A percentile compares a stretch with the other conserved stretches of the same genome.
phyloP scores from a whole-genome alignment of 1,140 invertebrate species.

The Zaprionus camerounensis region DNA sequence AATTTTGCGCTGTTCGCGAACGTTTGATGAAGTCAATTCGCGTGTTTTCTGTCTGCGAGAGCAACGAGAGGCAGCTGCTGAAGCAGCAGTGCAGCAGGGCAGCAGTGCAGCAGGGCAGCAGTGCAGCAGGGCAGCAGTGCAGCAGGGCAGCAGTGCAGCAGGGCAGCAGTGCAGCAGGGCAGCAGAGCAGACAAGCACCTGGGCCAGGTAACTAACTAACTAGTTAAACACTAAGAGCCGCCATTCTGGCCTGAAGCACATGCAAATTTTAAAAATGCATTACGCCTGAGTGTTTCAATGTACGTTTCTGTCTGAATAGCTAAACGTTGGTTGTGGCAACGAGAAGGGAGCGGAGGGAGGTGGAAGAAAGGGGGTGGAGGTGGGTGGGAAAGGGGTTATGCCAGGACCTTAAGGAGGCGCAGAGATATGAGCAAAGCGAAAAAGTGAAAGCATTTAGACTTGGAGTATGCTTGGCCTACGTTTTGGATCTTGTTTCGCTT shows the following conservation, averaged over 20 bases:
- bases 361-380: background rate
- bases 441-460: slow-evolving; percentile 48
- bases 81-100: background rate
- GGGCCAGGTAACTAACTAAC: slow-evolving; percentile 63
- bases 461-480: slow-evolving; percentile 39
- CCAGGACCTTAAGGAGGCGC: slow-evolving; percentile 3
- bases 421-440: slow-evolving; percentile 36
- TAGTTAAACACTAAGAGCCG: slow-evolving; percentile 72
- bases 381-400: background rate
- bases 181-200: slow-evolving; percentile 14
- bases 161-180: background rate
- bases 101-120: background rate
- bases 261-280: slow-evolving; percentile 80
- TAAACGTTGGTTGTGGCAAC: background rate
- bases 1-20: slow-evolving; percentile 24
- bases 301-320: slow-evolving; percentile 25
- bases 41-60: slow-evolving; percentile 33
- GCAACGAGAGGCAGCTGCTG: background rate
- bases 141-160: slow-evolving; percentile 1
- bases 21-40: slow-evolving; percentile 46
- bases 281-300: slow-evolving; percentile 68
- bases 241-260: slow-evolving; percentile 54
- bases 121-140: background rate
- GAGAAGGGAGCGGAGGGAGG: background rate
- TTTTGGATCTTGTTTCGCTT: slow-evolving; percentile 4